Conservation (phyloP, 2,888 invertebrate genomes). For the Tanytarsus gracilentus region DNA sequence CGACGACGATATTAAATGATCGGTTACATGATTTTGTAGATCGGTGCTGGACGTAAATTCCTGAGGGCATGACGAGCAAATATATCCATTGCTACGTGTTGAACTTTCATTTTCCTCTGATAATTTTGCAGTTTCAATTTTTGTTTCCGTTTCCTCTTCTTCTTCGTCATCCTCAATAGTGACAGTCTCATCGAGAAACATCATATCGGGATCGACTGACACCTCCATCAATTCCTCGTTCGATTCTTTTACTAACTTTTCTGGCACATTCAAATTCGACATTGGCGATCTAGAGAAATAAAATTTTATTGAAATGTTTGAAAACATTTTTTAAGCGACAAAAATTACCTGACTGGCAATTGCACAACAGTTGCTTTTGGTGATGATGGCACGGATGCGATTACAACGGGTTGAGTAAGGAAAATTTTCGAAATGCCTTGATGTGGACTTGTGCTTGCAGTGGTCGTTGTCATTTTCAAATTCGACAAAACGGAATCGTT, state of each 20-base stretch:
- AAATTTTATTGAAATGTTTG: conserved; percentile 42
- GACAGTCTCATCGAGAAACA: conserved; percentile 45
- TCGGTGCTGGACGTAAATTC: conserved; percentile 51
- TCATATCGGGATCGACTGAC: conserved; percentile 60
- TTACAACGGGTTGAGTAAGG: neutral
- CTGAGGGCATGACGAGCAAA: conserved; percentile 49
- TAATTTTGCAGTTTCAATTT: conserved; percentile 21
- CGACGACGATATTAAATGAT: conserved; percentile 43
- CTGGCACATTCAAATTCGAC: neutral
- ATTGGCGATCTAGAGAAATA: conserved; percentile 35
- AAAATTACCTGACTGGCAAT: conserved; percentile 45
- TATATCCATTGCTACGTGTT: conserved; percentile 33
- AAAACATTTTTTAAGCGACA: conserved; percentile 60
- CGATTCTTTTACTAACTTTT: neutral
- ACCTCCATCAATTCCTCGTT: conserved; percentile 42
- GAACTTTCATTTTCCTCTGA: conserved; percentile 31
- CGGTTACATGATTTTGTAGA: conserved; percentile 54
- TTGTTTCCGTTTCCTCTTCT: conserved; percentile 32
- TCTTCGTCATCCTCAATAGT: conserved; percentile 31
- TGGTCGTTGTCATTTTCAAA: neutral
- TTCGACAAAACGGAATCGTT: conserved; percentile 9
- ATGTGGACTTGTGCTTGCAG: neutral
- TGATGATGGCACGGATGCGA: conserved; percentile 7
- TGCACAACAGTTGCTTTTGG: neutral
- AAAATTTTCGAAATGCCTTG: conserved; percentile 13